Base-by-base conservation (phyloP, 1,140 invertebrate species). In the Drosophila subpulchrella region DNA sequence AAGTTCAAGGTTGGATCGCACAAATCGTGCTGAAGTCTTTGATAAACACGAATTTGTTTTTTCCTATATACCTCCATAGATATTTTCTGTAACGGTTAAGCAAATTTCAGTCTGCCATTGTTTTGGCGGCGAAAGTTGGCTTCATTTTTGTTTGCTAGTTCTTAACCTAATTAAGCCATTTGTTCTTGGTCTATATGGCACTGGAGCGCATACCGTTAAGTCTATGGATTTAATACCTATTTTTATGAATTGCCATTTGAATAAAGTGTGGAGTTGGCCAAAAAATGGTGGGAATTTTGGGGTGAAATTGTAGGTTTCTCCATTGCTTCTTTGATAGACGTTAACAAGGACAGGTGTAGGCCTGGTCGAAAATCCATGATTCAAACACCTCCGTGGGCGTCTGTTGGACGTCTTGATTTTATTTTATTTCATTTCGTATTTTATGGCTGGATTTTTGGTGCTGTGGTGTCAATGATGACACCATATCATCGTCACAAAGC, bases 391-490 rank as follows among this genome's bases (percentile, higher is more conserved):
- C 50, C 11, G 42, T 75, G 53, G 72, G 72, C 71, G 71, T 39
- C 50, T 30, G 24, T 53, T 53, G 39, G 53, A 54, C 62, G 73
- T 75, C 60, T 75, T 56, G 60, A 71, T 71, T 70, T 71, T 71
- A 55, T 70, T 47, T 30, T n/a, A 68, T 57, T 46, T 27, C 32
- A 70, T 39, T 68, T 56, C 34, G 42, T 34, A 68, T 68, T 70
- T 75, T 56, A 75, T 75, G 53, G 47, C 42, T 75, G 60, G 39
- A 55, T 53, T 75, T 66, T 58, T 15, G 60, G 58, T 41, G 56
- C 41, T 77, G 30, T 58, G 70, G 82, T 88, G 82, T 88, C 83
- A 88, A 86, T 88, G 84, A 89, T 88, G 83, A 88, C 83, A 88
- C 83, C 83, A 86, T 76, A 75, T 75, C 72, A 75, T 38, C 72